phyloP scores from a whole-genome alignment of 2,888 invertebrate genomes.

The Pachymerium ferrugineum region DNA sequence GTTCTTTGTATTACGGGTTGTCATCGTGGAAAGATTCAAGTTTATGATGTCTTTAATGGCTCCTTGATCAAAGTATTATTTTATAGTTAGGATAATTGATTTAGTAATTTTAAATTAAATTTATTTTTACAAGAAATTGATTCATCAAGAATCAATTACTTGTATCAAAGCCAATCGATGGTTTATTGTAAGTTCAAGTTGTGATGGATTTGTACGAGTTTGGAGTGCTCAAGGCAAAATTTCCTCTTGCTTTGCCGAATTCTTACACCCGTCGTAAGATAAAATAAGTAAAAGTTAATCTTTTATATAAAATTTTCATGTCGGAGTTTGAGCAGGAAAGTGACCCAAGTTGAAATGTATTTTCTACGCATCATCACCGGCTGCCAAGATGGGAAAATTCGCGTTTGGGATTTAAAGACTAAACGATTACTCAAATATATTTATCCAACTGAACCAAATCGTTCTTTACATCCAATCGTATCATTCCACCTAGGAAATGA shows the following conservation, averaged over 20 bases:
- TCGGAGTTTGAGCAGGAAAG: not conserved
- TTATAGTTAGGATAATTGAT: not conserved
- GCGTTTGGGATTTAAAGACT: conserved; percentile 64
- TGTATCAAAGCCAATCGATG: not conserved
- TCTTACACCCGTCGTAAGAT: not conserved
- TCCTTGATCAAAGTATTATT: not conserved
- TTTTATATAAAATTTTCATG: not conserved
- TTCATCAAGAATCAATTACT: not conserved
- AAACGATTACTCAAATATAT: not conserved
- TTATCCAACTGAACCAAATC: not conserved
- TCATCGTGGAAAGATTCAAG: not conserved
- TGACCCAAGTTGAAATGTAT: not conserved
- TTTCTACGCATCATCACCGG: conserved; percentile 63
- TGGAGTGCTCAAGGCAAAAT: not conserved
- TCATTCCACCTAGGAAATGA: not conserved
- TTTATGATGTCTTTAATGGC: not conserved
- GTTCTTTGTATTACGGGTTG: not conserved
- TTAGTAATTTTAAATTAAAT: too few species aligned
- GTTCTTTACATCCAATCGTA: not conserved
- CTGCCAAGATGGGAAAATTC: conserved; percentile 85
- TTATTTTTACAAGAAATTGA: too few species aligned
- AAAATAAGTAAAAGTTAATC: too few species aligned
- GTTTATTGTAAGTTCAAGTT: not conserved
- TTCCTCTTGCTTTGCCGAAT: not conserved
- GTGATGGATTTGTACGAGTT: not conserved